Evolutionary conservation across 2,888 invertebrate genomes (phyloP), one percentile per base, ranked within the genome.

Genomic region (Chromoteleia sp.): DNA sequence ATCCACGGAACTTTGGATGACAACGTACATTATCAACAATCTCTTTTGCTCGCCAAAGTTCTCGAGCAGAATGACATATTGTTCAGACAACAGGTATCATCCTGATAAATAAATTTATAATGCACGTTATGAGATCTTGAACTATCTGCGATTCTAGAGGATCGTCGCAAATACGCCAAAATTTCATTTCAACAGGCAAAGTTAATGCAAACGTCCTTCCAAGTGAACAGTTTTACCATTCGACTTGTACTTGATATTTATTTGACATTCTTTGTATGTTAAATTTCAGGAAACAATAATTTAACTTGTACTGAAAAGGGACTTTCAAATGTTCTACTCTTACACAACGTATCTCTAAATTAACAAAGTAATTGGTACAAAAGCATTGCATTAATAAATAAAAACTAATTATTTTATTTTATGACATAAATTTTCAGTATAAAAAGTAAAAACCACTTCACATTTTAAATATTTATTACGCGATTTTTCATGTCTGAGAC

Each of bases 1-100:
- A 95, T 98, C 78, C 99, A 99, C 92, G 99, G 99, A 71, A 98
- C 98, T 0, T 95, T 96, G 12, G 98, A 98, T 89, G 97, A 98
- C 91, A 99, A 99, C 92, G 99, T 99, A 0, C 99, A 99, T 92
- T 99, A 98, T 92, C 99, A 99, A 91, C 98, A 99, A 92, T 96
- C 98, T 5, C 97, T 99, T 95, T 94, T 98, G 89, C 94, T 99
- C 86, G 96, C 98, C 1, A 95, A 97, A 89, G 94, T 96, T 74
- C 93, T 99, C 84, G 97, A 98, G 89, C 94, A 95, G 45, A 94
- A 94, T 50, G 97, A 98, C 88, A 96, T 99, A 74, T 94, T 97
- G 84, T 99, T 98, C 92, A 95, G 96, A 83, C 96, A 98, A 92
- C 97, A 98, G 95, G 98, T 98, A 92, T 39, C 73, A 81, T 75